These are phyloP conservation scores for Drosophila ercepeae DNA, from an alignment of 1,140 invertebrate species.

Conservation along the genomic window DNA sequence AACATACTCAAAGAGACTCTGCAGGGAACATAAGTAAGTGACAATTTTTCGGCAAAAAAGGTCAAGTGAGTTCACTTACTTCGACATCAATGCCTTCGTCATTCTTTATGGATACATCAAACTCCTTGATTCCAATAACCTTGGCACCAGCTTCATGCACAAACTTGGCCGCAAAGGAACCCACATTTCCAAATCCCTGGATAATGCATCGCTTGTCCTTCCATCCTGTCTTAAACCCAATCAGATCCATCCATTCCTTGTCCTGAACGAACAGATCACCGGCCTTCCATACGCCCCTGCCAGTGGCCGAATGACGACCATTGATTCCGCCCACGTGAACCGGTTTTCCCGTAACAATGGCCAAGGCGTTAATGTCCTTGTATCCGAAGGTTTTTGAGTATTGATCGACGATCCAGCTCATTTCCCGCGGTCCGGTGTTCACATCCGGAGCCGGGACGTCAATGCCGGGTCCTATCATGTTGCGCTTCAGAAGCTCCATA, in stretches of 20 bases:
- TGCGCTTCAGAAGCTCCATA: slow-evolving; percentile 94
- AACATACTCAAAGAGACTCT: slow-evolving; percentile 56
- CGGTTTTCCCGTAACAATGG: slow-evolving; percentile 94
- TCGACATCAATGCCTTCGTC: slow-evolving; percentile 91
- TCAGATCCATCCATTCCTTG: slow-evolving; percentile 90
- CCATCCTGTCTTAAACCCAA: slow-evolving; percentile 89
- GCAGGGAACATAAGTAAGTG: too few species aligned
- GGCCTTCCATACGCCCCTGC: slow-evolving; percentile 93
- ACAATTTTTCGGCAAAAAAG: background rate
- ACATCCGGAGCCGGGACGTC: slow-evolving; percentile 95
- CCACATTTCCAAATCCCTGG: slow-evolving; percentile 96
- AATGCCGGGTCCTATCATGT: slow-evolving; percentile 92
- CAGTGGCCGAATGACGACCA: slow-evolving; percentile 94
- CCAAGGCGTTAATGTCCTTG: slow-evolving; percentile 92
- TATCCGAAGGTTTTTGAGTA: slow-evolving; percentile 91
- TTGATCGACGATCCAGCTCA: slow-evolving; percentile 94
- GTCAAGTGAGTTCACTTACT: slow-evolving; percentile 83
- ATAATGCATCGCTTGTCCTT: slow-evolving; percentile 93
- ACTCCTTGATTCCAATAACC: slow-evolving; percentile 92
- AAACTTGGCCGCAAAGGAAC: slow-evolving; percentile 91
- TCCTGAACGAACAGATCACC: slow-evolving; percentile 92
- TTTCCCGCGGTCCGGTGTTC: slow-evolving; percentile 91
- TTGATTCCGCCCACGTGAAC: slow-evolving; percentile 91
- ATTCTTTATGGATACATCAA: slow-evolving; percentile 89
- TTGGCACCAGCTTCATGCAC: slow-evolving; percentile 91